Evolutionary conservation across 2,888 invertebrate species (phyloP).

Genomic region (Amphipoea lucens): DNA sequence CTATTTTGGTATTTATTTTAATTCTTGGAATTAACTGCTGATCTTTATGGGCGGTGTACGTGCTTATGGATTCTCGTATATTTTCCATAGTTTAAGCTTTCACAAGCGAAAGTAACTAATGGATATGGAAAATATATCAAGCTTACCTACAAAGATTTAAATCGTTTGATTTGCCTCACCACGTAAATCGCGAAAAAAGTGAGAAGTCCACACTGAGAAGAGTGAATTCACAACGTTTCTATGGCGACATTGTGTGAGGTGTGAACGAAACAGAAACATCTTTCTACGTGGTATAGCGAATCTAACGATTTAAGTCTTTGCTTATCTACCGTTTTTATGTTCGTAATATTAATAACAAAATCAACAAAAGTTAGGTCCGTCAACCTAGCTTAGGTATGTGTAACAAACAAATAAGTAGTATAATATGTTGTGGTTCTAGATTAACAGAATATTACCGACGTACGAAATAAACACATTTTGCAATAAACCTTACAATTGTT

Average conservation of each 20-base stretch:
- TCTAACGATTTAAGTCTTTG: not conserved
- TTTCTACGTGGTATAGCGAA: not conserved
- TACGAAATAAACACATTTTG: not conserved
- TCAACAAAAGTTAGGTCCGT: not conserved
- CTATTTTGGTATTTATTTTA: conserved; percentile 28
- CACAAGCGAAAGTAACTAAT: not conserved
- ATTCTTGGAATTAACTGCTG: conserved; percentile 23
- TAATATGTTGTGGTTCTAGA: not conserved
- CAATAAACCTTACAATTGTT: not conserved
- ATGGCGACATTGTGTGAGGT: not conserved
- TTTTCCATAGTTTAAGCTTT: not conserved
- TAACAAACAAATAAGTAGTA: too few relatives aligned
- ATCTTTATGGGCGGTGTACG: conserved; percentile 4
- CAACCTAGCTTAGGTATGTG: too few relatives aligned
- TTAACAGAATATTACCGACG: not conserved
- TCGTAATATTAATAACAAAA: not conserved
- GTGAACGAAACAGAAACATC: not conserved
- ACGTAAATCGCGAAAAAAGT: not conserved
- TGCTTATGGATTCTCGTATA: conserved; percentile 1
- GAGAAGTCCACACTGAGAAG: not conserved
- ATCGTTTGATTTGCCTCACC: not conserved
- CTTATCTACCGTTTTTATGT: not conserved
- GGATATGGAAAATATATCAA: not conserved
- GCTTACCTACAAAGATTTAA: not conserved
- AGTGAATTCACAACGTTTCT: not conserved